phyloP scores from a whole-genome alignment of 2,797 vertebrate species.

The Otus scops region DNA sequence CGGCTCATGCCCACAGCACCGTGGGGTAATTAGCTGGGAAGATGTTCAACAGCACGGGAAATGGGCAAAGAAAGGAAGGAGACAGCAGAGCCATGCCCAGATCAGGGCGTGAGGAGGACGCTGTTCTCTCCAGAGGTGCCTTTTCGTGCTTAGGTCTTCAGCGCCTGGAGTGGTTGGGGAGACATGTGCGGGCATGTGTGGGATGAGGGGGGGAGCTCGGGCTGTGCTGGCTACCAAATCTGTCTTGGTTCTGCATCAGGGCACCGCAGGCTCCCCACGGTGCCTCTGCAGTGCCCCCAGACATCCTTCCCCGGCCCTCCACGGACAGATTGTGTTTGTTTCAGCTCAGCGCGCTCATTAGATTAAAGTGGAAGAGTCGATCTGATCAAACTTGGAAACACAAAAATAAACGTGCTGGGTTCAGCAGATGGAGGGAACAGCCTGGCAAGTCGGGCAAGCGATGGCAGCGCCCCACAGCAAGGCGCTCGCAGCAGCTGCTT shows the following conservation, averaged over 20 bases:
- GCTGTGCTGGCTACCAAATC: background rate
- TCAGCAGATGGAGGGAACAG: constrained; percentile 44
- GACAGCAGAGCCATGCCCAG: background rate
- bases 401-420: background rate
- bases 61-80: background rate
- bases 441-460: background rate
- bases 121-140: background rate
- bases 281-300: background rate
- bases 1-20: background rate
- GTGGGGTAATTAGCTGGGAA: background rate
- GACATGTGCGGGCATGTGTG: background rate
- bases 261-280: background rate
- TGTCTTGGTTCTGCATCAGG: background rate
- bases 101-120: background rate
- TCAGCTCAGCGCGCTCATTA: background rate
- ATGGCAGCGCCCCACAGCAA: background rate
- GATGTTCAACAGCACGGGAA: background rate
- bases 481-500: background rate
- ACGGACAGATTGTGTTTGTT: background rate
- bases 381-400: background rate
- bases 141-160: background rate
- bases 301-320: background rate
- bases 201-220: rapidly evolving
- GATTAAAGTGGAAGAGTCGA: background rate
- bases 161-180: rapidly evolving